Percentiles rank a stretch among this genome's conserved stretches.
These are phyloP conservation scores for Chondrosia reniformis DNA, from an alignment of 37 sponge, comb jelly and placozoan species.

Conservation along the genomic window DNA sequence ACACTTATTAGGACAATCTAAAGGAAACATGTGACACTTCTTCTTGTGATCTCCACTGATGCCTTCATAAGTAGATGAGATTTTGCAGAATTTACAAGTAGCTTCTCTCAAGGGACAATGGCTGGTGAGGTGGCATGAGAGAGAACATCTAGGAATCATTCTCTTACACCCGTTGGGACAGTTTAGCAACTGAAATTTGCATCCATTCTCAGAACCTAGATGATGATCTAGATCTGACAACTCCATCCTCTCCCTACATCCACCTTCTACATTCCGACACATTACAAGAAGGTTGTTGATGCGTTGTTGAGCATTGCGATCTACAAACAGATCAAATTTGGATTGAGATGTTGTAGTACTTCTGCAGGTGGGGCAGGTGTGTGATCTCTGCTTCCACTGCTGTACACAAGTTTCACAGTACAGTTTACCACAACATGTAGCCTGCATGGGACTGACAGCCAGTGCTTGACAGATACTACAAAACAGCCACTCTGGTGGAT, in stretches of 20 bases:
- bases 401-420: slow-evolving; percentile 60
- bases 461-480: too few relatives aligned
- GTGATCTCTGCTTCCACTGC: slow-evolving; percentile 26
- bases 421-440: slow-evolving; percentile 64
- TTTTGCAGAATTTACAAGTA: slow-evolving; percentile 50
- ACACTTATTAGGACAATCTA: slow-evolving; percentile 55
- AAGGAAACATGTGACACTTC: slow-evolving; percentile 47
- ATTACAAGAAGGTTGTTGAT: slow-evolving; percentile 26
- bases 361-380: slow-evolving; percentile 54
- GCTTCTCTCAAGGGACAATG: slow-evolving; percentile 33
- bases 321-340: neutral
- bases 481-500: too few relatives aligned
- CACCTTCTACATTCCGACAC: slow-evolving; percentile 29
- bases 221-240: slow-evolving; percentile 19
- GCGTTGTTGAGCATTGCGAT: slow-evolving; percentile 15
- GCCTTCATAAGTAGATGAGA: slow-evolving; percentile 26
- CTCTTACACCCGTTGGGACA: slow-evolving; percentile 52
- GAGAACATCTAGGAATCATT: slow-evolving; percentile 11
- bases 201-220: slow-evolving; percentile 27
- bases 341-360: neutral
- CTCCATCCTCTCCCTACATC: slow-evolving; percentile 61
- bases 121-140: slow-evolving; percentile 34
- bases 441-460: too few relatives aligned
- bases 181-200: slow-evolving; percentile 18
- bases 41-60: slow-evolving; percentile 37